Base-by-base conservation (phyloP, 2,797 vertebrate genomes). In the Coendou prehensilis region DNA sequence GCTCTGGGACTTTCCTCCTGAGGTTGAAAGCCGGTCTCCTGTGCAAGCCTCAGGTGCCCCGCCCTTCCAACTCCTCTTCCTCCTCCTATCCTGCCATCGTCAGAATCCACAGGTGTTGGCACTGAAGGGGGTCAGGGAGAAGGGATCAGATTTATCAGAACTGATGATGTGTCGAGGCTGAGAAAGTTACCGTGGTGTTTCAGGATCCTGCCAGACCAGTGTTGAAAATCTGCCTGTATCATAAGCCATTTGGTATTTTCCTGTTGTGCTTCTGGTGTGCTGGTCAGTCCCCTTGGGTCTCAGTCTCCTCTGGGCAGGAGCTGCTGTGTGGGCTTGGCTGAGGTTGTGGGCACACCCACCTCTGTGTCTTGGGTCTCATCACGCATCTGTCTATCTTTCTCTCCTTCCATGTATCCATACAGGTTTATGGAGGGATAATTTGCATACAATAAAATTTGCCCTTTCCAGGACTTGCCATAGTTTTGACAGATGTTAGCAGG, bases 161-260 rank as follows among this genome's bases (percentile, higher is more conserved):
- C 4, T 30, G 23, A 20, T 1, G 9, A 2, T 18, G 4, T 14
- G 50, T 15, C 0, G 5, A 18, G 23, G 8, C 15, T 22, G n/a
- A 87, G 85, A 56, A 71, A 15, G 23, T 37, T 37, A 9, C 23
- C 9, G 0, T 22, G 50, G 22, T 5, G 9, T 73, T 30, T 22
- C 30, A 9, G 7, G 22, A 8, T 50, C 37, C 26, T 7, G 59
- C 22, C 15, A 10, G 59, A 9, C 17, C 82, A 50, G 56, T 15
- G 37, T 61, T 45, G 57, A 20, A 18, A 45, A 37, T 37, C 17
- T 30, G 30, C 78, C n/a, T 57, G 10, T 22, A 3, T 56, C 2
- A 30, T 14, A 47, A 50, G 17, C 15, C 50, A 13, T 26, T 47
- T 23, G 4, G 28, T 30, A 22, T 33, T 56, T 20, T n/a, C 18